phyloP scores from a whole-genome alignment of 2,113 vertebrate genomes.

The Deroptyus accipitrinus region DNA sequence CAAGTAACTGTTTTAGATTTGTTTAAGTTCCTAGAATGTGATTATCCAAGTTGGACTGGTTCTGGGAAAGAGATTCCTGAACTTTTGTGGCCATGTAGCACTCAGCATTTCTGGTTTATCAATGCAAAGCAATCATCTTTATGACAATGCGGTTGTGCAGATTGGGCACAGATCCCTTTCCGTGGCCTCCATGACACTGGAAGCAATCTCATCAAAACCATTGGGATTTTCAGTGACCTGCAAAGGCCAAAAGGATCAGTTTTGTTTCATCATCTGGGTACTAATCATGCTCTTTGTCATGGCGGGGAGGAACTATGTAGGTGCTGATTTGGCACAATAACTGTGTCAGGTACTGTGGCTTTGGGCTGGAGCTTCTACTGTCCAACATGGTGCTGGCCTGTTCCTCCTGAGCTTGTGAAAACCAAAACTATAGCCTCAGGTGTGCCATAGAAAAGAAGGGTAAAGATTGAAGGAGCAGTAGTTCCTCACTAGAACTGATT shows the following conservation, averaged over 20 bases:
- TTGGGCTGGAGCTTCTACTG: not conserved
- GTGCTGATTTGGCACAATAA: not conserved
- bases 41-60: not conserved
- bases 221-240: not conserved
- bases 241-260: not conserved
- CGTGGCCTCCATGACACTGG: not conserved
- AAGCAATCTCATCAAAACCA: not conserved
- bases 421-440: not conserved
- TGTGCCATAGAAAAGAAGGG: not conserved
- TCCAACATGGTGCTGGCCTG: rapidly evolving
- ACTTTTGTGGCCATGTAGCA: not conserved
- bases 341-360: not conserved
- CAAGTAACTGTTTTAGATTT: not conserved
- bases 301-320: not conserved
- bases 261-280: not conserved
- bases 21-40: not conserved
- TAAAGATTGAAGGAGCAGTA: not conserved
- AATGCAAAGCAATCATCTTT: not conserved
- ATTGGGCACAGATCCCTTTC: not conserved
- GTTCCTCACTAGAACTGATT: not conserved
- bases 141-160: not conserved
- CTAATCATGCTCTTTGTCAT: rapidly evolving
- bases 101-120: not conserved
- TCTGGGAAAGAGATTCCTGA: not conserved
- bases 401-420: not conserved